phyloP scores from a whole-genome alignment of 2,888 invertebrate genomes.

The Drosophila mulleri region DNA sequence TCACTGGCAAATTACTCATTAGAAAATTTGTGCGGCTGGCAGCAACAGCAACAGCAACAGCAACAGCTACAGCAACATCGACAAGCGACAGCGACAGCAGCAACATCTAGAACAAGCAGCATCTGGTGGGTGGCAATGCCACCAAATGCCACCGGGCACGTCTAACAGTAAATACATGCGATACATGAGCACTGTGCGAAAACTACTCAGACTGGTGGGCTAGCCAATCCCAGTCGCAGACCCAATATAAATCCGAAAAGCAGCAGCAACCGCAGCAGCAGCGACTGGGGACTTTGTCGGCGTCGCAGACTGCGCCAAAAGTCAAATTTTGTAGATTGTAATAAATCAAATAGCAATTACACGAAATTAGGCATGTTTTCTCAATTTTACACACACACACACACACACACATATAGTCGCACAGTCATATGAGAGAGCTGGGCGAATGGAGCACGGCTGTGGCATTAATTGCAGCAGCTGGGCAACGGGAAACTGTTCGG shows the following conservation, averaged over 20 bases:
- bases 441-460: slow-evolving; percentile 55
- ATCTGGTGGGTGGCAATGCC: slow-evolving; percentile 57
- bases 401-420: slow-evolving; percentile 2
- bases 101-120: slow-evolving; percentile 19
- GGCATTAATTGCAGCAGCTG: slow-evolving; percentile 81
- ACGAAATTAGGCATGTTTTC: slow-evolving; percentile 84
- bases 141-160: slow-evolving; percentile 48
- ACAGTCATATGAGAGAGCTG: slow-evolving; percentile 19
- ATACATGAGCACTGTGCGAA: slow-evolving; percentile 21
- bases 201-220: slow-evolving; percentile 37
- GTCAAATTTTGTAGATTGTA: slow-evolving; percentile 83
- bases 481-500: slow-evolving; percentile 59
- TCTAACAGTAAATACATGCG: slow-evolving; percentile 55
- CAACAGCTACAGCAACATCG: slow-evolving; percentile 10
- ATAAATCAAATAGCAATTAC: slow-evolving; percentile 85
- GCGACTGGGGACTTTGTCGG: slow-evolving; percentile 61
- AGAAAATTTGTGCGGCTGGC: slow-evolving; percentile 59
- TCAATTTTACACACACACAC: slow-evolving; percentile 71
- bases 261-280: slow-evolving; percentile 26
- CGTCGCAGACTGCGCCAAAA: slow-evolving; percentile 78
- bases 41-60: slow-evolving; percentile 15
- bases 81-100: slow-evolving; percentile 15
- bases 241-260: slow-evolving; percentile 18
- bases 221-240: slow-evolving; percentile 19
- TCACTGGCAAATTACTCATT: slow-evolving; percentile 69